Base-by-base conservation (phyloP, 1,140 invertebrate species). In the Caenorhabditis latens region DNA sequence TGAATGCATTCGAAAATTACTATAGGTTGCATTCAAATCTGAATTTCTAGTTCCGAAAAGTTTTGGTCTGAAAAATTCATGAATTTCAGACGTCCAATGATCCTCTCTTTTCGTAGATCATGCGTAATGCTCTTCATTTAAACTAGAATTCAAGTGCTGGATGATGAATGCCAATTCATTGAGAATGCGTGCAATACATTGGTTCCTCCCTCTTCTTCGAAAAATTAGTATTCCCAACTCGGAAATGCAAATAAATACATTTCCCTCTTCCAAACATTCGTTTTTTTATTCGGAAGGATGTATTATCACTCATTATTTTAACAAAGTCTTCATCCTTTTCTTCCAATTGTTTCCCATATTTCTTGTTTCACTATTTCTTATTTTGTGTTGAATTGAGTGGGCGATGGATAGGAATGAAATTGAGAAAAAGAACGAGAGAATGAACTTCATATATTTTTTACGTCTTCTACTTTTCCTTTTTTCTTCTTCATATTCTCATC, bases 141-240 rank as follows among this genome's bases (percentile, higher is more conserved):
- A 58, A 58, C 19, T 58, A n/a, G 57, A 58, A n/a, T 58, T n/a
- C 16, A 58, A 58, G 11, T 58, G 1, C 1, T 58, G n/a, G 16
- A 42, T 42, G 24, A 67, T 67, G 63, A 67, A 67, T 67, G 63
- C 40, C 63, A 67, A 67, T 67, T 40, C 40, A 42, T 32, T 32
- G 24, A 67, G 40, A 42, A 67, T 67, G 24, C 16, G 16, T 61
- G 50, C 57, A 58, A 40, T 40, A 14, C 40, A 42, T 67, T 67
- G 24, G 16, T 42, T 67, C 32, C 40, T 67, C 63, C n/a, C 32
- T 67, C n/a, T 42, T 67, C 63, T 40, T 14, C 24, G 8, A 32
- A 14, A 40, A 67, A 67, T 67, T 67, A 42, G 63, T 67, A 67
- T 67, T 40, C 63, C 32, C 13, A 14, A 67, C 13, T 42, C 40